A percentile compares a stretch with the other conserved stretches of the same genome.
phyloP scores from a whole-genome alignment of 2,113 vertebrate species.

The Hypocryptadius cinnamomeus region DNA sequence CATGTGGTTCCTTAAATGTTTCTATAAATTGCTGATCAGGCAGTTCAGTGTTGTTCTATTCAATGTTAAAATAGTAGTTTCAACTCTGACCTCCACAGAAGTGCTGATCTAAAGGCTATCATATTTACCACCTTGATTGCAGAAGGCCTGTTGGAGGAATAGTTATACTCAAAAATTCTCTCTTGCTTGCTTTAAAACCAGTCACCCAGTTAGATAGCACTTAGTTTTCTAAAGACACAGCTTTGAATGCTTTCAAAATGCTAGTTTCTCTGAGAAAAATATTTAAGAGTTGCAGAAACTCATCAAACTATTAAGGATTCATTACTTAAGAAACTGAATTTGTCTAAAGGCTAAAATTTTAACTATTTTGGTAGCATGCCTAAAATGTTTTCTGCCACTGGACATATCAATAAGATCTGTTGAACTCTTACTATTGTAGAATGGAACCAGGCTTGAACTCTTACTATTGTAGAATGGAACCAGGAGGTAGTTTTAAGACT shows the following conservation, averaged over 20 bases:
- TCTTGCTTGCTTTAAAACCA: not conserved
- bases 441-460: not conserved
- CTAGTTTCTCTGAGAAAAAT: not conserved
- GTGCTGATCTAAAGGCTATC: not conserved
- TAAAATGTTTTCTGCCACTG: not conserved
- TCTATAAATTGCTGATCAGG: not conserved
- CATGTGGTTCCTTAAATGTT: not conserved
- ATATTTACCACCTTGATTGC: not conserved
- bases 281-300: not conserved
- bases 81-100: not conserved
- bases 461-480: not conserved
- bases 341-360: not conserved
- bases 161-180: not conserved
- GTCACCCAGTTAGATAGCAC: not conserved
- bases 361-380: not conserved
- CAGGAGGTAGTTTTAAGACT: not conserved
- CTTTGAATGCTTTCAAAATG: conserved; percentile 2
- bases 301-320: not conserved
- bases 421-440: not conserved
- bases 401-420: not conserved
- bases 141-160: not conserved
- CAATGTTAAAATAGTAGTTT: not conserved
- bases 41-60: not conserved
- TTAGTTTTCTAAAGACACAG: not conserved
- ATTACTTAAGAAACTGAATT: not conserved